These are phyloP conservation scores for Hoplodrina blanda DNA, from an alignment of 2,888 invertebrate genomes.

Conservation along the genomic window DNA sequence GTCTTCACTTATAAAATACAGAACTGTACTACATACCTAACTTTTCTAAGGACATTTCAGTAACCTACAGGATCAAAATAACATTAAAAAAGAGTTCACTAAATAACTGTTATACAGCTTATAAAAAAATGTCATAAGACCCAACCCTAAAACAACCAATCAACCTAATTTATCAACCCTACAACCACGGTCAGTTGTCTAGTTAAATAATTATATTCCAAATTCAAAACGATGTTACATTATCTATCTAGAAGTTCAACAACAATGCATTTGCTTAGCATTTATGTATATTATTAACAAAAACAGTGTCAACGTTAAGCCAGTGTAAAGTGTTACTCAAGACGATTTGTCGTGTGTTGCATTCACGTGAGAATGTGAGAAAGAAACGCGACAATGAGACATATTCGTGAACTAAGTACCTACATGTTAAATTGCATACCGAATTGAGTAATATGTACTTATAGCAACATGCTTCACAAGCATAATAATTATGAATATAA, in stretches of 20 bases:
- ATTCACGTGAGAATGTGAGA: constrained; percentile 64
- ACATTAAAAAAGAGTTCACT: too few species aligned
- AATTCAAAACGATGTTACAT: neutral
- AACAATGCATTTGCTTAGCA: constrained; percentile 25
- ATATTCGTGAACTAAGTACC: constrained; percentile 38
- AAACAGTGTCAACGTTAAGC: constrained; percentile 52
- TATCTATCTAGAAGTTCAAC: neutral
- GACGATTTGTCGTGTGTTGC: constrained; percentile 64
- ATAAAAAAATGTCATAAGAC: too few species aligned
- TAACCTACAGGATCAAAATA: too few species aligned
- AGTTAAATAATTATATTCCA: neutral
- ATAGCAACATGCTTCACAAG: neutral
- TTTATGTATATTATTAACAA: constrained; percentile 43
- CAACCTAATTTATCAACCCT: too few species aligned
- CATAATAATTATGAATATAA: neutral
- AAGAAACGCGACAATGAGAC: constrained; percentile 72
- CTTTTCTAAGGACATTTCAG: too few species aligned
- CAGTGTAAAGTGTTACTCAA: constrained; percentile 58
- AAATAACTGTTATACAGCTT: too few species aligned
- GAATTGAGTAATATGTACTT: constrained; percentile 49
- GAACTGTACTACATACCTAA: too few species aligned
- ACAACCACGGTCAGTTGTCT: neutral
- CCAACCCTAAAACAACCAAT: too few species aligned
- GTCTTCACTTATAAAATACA: too few species aligned
- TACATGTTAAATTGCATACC: constrained; percentile 35